These are phyloP conservation scores for Mastacembelus armatus DNA, from an alignment of 2,797 vertebrate genomes.

Conservation along the genomic window DNA sequence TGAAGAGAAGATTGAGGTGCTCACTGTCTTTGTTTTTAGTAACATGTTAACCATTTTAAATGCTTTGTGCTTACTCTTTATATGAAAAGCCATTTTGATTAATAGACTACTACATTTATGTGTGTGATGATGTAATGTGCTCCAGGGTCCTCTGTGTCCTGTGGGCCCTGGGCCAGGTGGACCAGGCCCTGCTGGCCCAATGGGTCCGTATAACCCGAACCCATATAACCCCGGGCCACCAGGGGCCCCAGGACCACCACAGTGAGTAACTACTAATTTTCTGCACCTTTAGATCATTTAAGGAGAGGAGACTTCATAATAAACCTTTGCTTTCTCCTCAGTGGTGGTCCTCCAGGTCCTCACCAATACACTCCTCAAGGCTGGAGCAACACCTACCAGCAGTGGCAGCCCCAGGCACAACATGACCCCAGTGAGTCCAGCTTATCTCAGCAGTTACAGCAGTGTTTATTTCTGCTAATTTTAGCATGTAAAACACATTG, in stretches of 20 bases:
- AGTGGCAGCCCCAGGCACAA: conserved; percentile 91
- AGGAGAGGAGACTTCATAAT: neutral
- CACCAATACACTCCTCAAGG: conserved; percentile 90
- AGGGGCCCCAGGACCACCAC: conserved; percentile 83
- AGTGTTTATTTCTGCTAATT: neutral
- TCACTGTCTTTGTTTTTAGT: neutral
- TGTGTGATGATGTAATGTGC: neutral
- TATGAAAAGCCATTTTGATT: neutral
- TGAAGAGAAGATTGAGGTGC: conserved; percentile 93
- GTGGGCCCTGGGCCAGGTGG: conserved; percentile 84
- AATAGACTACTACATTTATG: neutral
- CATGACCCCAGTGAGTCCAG: conserved; percentile 90
- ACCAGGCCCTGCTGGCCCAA: conserved; percentile 83
- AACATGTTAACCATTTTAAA: neutral
- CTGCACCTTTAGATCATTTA: neutral
- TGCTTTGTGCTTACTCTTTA: too few relatives aligned
- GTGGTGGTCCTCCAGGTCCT: conserved; percentile 88
- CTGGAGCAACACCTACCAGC: conserved; percentile 91
- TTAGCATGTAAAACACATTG: neutral
- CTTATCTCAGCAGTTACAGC: conserved; percentile 13
- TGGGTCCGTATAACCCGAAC: conserved; percentile 92
- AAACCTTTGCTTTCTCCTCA: conserved; percentile 44
- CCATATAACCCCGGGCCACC: conserved; percentile 91
- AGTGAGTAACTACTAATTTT: conserved; percentile 80
- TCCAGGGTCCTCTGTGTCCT: conserved; percentile 89